phyloP scores from a whole-genome alignment of 2,113 vertebrate species.

The Melanostigma gelatinosum region DNA sequence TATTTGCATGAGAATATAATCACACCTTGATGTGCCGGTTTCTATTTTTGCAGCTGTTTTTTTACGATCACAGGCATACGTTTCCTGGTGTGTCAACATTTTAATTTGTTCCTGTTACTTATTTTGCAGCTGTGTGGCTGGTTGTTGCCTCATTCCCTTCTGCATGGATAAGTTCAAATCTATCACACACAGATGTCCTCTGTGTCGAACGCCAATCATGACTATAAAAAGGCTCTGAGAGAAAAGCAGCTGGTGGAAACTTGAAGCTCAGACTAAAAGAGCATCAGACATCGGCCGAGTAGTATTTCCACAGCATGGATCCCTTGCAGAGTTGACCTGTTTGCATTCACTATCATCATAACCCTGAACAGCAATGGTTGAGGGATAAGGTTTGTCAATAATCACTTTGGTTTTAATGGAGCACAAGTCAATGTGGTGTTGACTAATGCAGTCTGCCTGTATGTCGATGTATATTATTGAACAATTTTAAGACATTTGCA shows the following conservation, averaged over 20 bases:
- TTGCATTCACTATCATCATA: neutral
- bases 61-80: neutral
- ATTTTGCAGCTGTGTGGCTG: conserved; percentile 72
- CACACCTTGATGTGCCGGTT: neutral
- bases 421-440: neutral
- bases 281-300: neutral
- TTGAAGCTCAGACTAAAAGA: neutral
- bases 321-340: neutral
- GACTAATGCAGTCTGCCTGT: neutral
- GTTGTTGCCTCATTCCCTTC: conserved; percentile 82
- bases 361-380: neutral
- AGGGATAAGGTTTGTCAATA: neutral
- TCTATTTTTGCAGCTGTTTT: conserved; percentile 8
- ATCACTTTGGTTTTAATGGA: neutral
- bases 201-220: conserved; percentile 67
- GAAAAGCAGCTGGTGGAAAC: neutral
- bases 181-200: conserved; percentile 75
- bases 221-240: conserved; percentile 70
- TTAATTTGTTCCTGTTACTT: neutral
- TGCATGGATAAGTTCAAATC: conserved; percentile 69
- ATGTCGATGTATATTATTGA: conserved; percentile 14
- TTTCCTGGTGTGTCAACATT: conserved; percentile 14
- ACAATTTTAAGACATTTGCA: neutral
- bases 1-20: conserved; percentile 38
- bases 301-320: neutral